A percentile compares a stretch with the other conserved stretches of the same genome.
Evolutionary conservation across 2,113 vertebrate species (phyloP).

Genomic region (Indicator indicator): DNA sequence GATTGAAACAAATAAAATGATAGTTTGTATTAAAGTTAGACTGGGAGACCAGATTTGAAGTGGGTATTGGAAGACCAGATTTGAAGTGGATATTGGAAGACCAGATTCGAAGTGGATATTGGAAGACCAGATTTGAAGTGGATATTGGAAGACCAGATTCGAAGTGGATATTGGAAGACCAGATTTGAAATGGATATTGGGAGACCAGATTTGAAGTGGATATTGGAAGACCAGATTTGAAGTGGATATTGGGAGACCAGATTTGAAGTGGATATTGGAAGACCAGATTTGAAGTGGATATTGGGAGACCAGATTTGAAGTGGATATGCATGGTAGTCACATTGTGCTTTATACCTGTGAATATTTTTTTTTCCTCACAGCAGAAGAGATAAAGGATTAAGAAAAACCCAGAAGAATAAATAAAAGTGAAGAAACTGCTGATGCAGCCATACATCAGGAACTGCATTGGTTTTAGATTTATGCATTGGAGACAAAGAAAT

Average conservation of each 20-base stretch:
- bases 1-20: constrained; percentile 37
- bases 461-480: constrained; percentile 68
- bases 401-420: constrained; percentile 68
- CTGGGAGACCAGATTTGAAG: not conserved
- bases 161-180: not conserved
- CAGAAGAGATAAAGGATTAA: constrained; percentile 44
- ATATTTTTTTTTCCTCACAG: not conserved
- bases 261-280: not conserved
- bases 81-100: not conserved
- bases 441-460: constrained; percentile 53
- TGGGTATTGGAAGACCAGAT: too few species aligned
- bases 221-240: not conserved
- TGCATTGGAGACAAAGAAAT: constrained; percentile 74
- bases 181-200: too few species aligned
- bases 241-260: not conserved
- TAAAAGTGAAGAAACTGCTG: constrained; percentile 71
- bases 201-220: too few species aligned
- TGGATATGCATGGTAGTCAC: not conserved
- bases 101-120: too few species aligned
- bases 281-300: not conserved
- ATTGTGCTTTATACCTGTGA: not conserved
- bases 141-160: not conserved
- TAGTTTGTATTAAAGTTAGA: constrained; percentile 4
- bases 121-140: too few species aligned
- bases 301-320: not conserved